Evolutionary conservation across 2,888 invertebrate species (phyloP), one percentile per base, ranked within the genome.

Genomic region (Scrobipalpa costella): DNA sequence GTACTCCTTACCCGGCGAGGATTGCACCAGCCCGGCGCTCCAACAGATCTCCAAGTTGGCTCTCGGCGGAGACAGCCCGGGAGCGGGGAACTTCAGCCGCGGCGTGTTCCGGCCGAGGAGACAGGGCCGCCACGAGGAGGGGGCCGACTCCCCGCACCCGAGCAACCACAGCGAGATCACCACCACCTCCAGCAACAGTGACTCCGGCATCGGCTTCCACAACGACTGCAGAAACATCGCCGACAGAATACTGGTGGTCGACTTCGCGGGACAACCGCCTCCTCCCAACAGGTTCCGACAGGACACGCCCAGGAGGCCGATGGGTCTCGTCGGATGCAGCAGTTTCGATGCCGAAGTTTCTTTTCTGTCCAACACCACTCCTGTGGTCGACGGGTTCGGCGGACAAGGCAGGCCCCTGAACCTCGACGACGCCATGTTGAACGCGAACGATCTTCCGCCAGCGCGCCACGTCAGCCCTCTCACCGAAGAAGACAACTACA

Each of bases 201-300:
- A 98, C 81, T 98, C 98, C 1, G 98, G 98, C 0, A 98, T 98
- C 66, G 98, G 98, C 0, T 98, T 98, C 75, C 94, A 97, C 69
- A 98, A 98, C 74, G 97, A 98, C 74, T 95, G 95, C 73, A 94
- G 95, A 9, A 96, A 96, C 75, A 94, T 96, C 61, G 96, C 96
- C 0, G 97, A 96, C 80, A 92, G 96, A 65, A 96, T 96, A 73
- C 82, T 96, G 38, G 94, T 95, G 0, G 95, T 96, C 0, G 96
- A 96, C 77, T 96, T 96, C 77, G 94, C 94, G 0, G 86, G 84
- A 0, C 86, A 82, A 47, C 88, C 83, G 60, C 81, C 83, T 0
- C 80, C 83, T 0, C 83, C 84, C 2, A 84, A 77, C 49, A 77
- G 84, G 27, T 88, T 84, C 63, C 75, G 84, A 0, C 84, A 81